Evolutionary conservation across 2,888 invertebrate species (phyloP), one percentile per base, ranked within the genome.

Genomic region (Watsonalla cultraria): DNA sequence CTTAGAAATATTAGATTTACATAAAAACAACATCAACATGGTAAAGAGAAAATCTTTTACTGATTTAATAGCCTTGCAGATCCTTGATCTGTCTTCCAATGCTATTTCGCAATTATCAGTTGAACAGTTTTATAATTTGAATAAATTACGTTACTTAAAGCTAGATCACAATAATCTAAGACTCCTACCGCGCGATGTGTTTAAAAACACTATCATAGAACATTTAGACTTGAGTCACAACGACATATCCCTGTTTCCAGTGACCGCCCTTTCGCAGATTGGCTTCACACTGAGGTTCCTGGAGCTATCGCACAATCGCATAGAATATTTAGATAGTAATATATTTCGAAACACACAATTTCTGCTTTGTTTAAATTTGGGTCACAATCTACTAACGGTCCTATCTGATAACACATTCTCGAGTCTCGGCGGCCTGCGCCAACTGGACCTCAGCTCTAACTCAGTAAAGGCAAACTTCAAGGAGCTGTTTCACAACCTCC

Each of bases 401-500:
- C 84, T 97, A 61, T 96, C 97, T 4, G 97, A 97, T 84, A 97
- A 96, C 79, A 96, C 96, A 15, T 97, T 97, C 80, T 95, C 95
- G 33, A 95, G 96, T 73, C 92, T 97, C 53, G 94, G 94, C 47
- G 94, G 94, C 64, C 87, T 97, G 59, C 93, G 97, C 65, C 93
- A 94, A 68, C 90, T 97, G 70, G 96, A 97, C 84, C 90, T 97
- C 51, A 95, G 96, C 65, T 93, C 93, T 64, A 97, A 97, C 86
- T 93, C 94, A 42, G 89, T 97, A 59, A 94, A 96, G 67, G 96
- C 97, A 59, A 96, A 96, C 88, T 94, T 96, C 77, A 96, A 96
- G 75, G 96, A 97, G 84, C 92, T 97, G 51, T 96, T 97, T 77
- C 95, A 97, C 77, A 96, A 96, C 83, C 93, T 96, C 51, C 96